Evolutionary conservation across 2,113 vertebrate genomes (phyloP).

Genomic region (Axis porcinus): DNA sequence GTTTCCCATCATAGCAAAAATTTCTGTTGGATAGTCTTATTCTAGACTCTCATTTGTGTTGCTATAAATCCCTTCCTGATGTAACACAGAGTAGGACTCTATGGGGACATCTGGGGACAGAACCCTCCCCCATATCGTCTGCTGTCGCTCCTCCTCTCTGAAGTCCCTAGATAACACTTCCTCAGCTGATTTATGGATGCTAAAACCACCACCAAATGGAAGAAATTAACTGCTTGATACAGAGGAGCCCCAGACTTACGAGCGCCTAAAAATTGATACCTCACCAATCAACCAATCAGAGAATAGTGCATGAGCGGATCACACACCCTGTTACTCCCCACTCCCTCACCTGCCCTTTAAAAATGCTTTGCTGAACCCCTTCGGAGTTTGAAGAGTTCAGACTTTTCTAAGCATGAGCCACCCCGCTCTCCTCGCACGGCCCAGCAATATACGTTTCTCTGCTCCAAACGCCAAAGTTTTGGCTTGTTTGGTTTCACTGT

Average conservation of each 20-base stretch:
- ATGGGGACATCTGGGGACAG: not conserved
- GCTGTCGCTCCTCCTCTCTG: not conserved
- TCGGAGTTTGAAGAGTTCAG: not conserved
- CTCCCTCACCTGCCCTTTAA: not conserved
- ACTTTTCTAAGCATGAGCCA: not conserved
- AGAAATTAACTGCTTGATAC: not conserved
- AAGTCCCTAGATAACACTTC: not conserved
- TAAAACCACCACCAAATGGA: not conserved
- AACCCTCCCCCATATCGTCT: not conserved
- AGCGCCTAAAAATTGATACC: not conserved
- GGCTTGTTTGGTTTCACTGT: not conserved
- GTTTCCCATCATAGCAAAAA: fast-evolving
- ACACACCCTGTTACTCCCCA: not conserved
- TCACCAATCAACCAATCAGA: not conserved
- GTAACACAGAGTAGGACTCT: not conserved
- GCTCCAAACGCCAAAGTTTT: not conserved
- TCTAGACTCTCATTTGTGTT: not conserved
- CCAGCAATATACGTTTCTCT: not conserved
- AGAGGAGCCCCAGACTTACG: not conserved
- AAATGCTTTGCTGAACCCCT: not conserved
- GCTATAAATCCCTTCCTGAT: not conserved
- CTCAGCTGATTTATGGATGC: not conserved
- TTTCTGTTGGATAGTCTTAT: fast-evolving
- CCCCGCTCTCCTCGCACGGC: not conserved
- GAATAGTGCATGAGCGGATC: not conserved